These are phyloP conservation scores for Anolis sagrei DNA, from an alignment of 2,113 vertebrate species.

Conservation along the genomic window DNA sequence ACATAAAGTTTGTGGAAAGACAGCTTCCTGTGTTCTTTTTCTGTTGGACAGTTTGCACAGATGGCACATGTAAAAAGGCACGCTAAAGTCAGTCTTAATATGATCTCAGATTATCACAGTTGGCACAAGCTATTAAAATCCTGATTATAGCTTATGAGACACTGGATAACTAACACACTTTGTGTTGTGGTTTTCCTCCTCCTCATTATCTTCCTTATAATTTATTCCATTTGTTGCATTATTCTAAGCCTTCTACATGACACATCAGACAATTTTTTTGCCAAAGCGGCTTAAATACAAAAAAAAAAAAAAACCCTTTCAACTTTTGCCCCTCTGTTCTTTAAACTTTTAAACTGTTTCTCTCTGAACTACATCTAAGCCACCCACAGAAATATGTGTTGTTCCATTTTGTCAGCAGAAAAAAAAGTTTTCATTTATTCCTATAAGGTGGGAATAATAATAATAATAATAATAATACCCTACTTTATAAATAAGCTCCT, in stretches of 20 bases:
- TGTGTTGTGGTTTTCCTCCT: background rate
- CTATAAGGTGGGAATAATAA: conserved; percentile 21
- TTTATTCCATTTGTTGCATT: background rate
- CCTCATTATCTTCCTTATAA: background rate
- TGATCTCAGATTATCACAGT: background rate
- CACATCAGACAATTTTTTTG: background rate
- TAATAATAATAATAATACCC: conserved; percentile 4
- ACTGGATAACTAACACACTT: background rate
- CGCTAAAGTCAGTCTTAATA: background rate
- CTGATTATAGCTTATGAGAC: background rate
- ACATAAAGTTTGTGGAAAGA: background rate
- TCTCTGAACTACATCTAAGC: conserved; percentile 16
- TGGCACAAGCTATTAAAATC: background rate
- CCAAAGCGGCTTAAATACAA: background rate
- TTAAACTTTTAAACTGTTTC: background rate
- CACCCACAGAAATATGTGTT: background rate
- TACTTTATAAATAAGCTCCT: conserved; percentile 26
- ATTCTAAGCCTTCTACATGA: background rate
- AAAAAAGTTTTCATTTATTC: conserved; percentile 38
- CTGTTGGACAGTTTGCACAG: background rate
- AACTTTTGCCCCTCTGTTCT: background rate
- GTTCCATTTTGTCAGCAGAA: conserved; percentile 46
- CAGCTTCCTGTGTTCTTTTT: background rate
- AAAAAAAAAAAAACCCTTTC: background rate
- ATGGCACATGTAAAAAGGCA: background rate